Evolutionary conservation across 2,113 vertebrate genomes (phyloP), one percentile per base, ranked within the genome.

Genomic region (Ceuthmochares aereus): DNA sequence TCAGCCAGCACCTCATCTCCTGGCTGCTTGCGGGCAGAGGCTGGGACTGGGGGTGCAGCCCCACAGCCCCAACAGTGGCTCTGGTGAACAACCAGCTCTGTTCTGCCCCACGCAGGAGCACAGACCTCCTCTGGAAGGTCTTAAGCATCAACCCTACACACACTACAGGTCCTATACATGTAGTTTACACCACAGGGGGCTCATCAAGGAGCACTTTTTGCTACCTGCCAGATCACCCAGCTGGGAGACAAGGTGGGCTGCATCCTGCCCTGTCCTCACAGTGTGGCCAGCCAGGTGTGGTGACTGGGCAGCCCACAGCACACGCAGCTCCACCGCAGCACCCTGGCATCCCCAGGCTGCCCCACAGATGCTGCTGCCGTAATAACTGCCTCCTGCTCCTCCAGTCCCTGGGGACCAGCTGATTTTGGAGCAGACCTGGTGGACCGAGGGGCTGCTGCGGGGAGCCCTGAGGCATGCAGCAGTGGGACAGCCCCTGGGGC

Each of bases 91-190:
- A 51, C 4, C 9, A 42, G 66, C 4, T 26, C 69, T 62, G 56
- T n/a, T 64, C 74, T 68, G n/a, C 70, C 40, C 73, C 32, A 26
- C 0, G 1, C 19, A 34, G 64, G 34, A 37, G 26, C 34, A 51
- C 26, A 34, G 45, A 43, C 14, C 55, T 12, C 40, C 76, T 34
- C 72, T 51, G 47, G 23, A 59, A 70, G 25, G 56, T 1, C 40
- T 40, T 40, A 34, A 4, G 2, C 4, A 19, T 1, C 2, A 42
- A 11, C 55, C 37, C 37, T 30, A 0, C 9, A 26, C 1, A 14
- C 62, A 22, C 47, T 45, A 7, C 2, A 2, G 3, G 23, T 17
- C 66, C 40, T 45, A 1, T 2, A 29, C 4, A 17, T 14, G 18
- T 26, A 17, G 21, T 52, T 87, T 26, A 30, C 8, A 13, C 1